Conservation (phyloP, 2,797 vertebrate genomes). For the Neosilurus hyrtlii region DNA sequence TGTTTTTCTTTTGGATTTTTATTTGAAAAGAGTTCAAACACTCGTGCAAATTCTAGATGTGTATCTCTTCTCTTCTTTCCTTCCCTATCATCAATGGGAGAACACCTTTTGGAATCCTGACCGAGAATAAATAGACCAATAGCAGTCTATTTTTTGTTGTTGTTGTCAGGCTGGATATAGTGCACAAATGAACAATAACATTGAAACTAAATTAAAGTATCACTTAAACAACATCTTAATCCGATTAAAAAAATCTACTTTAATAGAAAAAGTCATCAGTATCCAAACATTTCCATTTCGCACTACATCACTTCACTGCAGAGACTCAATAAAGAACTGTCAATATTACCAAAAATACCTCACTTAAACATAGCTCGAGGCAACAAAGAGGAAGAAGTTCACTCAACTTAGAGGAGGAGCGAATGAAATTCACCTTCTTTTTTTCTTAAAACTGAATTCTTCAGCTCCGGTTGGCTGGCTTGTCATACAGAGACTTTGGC, state of each 20-base stretch:
- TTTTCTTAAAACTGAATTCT: not conserved
- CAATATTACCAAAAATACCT: conserved; percentile 21
- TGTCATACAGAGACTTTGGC: conserved; percentile 12
- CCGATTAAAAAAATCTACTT: not conserved
- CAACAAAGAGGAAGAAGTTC: conserved; percentile 12
- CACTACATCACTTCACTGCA: not conserved
- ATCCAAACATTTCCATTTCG: not conserved
- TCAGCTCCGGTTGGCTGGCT: conserved; percentile 23
- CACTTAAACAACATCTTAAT: not conserved
- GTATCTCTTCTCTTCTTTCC: not conserved
- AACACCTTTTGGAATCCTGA: not conserved
- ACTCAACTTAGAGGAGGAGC: conserved; percentile 14
- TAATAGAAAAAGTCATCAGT: not conserved
- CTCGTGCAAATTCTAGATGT: not conserved
- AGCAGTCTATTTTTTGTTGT: not conserved
- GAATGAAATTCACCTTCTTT: conserved; percentile 18
- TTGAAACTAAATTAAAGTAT: conserved; percentile 1
- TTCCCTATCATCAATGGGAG: not conserved
- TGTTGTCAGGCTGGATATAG: not conserved
- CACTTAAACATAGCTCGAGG: conserved; percentile 8
- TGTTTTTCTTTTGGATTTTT: not conserved
- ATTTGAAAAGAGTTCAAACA: not conserved
- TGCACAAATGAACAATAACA: not conserved
- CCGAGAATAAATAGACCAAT: not conserved
- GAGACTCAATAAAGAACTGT: not conserved